Percentiles rank a stretch among this genome's conserved stretches.
These are phyloP conservation scores for Aproaerema taeniolella DNA, from an alignment of 2,888 invertebrate genomes.

Conservation along the genomic window DNA sequence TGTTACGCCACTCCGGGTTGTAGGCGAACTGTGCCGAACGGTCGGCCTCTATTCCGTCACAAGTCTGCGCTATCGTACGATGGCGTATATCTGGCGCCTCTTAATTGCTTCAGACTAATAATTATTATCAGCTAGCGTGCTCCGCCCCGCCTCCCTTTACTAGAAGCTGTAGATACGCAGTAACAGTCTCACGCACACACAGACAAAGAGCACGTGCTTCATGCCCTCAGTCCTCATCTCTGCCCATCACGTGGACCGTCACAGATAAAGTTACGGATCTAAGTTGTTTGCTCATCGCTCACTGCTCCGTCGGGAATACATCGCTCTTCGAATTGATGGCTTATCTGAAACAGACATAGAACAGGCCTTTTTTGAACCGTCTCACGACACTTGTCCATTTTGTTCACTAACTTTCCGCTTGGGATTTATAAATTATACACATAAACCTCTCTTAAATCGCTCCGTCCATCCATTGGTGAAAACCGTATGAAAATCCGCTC, in stretches of 20 bases:
- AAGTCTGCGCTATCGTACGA: constrained; percentile 27
- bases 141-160: constrained; percentile 41
- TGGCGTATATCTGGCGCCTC: constrained; percentile 71
- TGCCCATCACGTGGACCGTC: constrained; percentile 28
- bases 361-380: too few relatives aligned
- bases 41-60: constrained; percentile 28
- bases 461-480: too few relatives aligned
- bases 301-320: not conserved
- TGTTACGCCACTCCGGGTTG: constrained; percentile 26
- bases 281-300: constrained; percentile 12
- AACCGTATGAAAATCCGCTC: too few relatives aligned
- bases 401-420: too few relatives aligned
- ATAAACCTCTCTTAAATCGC: too few relatives aligned
- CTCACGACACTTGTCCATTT: too few relatives aligned
- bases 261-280: constrained; percentile 10
- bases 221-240: constrained; percentile 26
- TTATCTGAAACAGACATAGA: too few relatives aligned
- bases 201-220: constrained; percentile 38
- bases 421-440: too few relatives aligned
- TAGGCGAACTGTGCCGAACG: constrained; percentile 29
- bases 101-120: constrained; percentile 70
- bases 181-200: constrained; percentile 22
- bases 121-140: constrained; percentile 71
- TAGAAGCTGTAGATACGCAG: constrained; percentile 42
- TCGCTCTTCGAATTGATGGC: not conserved